Conservation (phyloP, 2,797 vertebrate genomes). For the Anguilla pacifica region DNA sequence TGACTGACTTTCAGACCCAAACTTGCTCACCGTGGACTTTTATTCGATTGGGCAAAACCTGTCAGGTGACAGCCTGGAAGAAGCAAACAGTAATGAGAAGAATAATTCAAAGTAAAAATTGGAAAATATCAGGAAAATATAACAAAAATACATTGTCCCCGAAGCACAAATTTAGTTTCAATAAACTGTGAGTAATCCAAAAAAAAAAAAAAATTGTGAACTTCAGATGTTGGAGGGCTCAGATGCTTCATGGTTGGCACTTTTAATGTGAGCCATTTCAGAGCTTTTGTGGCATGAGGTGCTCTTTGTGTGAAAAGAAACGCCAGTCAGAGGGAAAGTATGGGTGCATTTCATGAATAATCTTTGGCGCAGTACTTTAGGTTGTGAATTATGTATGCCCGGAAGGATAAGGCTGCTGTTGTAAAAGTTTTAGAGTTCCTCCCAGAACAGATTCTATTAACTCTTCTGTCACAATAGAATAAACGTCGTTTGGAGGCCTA, state of each 20-base stretch:
- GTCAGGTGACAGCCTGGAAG: neutral
- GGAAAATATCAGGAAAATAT: neutral
- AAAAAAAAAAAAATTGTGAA: neutral
- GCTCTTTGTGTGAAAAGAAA: neutral
- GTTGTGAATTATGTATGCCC: neutral
- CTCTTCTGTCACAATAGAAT: neutral
- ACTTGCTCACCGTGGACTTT: neutral
- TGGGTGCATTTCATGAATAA: neutral
- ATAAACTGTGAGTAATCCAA: neutral
- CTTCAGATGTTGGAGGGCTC: neutral
- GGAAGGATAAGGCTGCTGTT: neutral
- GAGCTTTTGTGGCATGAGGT: neutral
- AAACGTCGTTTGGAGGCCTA: neutral
- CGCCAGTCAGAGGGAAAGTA: neutral
- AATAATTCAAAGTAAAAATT: neutral
- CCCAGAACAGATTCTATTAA: neutral
- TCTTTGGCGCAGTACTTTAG: neutral
- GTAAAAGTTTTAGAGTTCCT: neutral
- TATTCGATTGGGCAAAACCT: neutral
- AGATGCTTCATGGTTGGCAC: neutral
- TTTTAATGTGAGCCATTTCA: neutral
- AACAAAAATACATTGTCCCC: neutral
- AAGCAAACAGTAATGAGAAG: neutral
- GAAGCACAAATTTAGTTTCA: neutral
- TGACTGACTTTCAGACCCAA: neutral